phyloP scores from a whole-genome alignment of 2,888 invertebrate genomes.

The Heliconius charithonia region DNA sequence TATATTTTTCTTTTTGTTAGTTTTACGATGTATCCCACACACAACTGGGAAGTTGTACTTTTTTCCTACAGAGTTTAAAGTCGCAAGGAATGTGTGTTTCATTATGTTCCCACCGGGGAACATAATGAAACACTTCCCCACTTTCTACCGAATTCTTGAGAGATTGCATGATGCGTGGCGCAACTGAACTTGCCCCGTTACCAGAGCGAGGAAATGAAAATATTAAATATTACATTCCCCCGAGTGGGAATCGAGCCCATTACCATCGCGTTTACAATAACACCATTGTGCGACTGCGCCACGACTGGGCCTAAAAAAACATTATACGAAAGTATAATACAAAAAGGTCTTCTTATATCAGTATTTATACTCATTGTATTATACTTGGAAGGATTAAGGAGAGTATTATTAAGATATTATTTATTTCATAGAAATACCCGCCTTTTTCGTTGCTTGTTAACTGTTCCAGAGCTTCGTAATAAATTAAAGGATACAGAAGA shows the following conservation, averaged over 20 bases:
- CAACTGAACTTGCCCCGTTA: too few species aligned
- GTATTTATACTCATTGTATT: not conserved
- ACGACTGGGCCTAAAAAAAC: not conserved
- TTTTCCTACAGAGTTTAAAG: too few species aligned
- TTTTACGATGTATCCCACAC: too few species aligned
- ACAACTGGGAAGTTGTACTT: too few species aligned
- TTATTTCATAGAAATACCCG: not conserved
- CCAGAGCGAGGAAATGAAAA: not conserved
- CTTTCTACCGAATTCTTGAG: too few species aligned
- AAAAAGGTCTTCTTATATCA: not conserved
- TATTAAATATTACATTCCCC: not conserved
- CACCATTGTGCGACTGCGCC: not conserved
- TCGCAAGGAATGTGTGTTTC: too few species aligned
- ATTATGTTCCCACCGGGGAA: too few species aligned
- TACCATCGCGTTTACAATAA: not conserved
- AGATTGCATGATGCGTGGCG: too few species aligned
- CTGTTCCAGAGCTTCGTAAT: conserved; percentile 7
- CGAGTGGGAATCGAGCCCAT: too few species aligned
- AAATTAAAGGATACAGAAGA: not conserved
- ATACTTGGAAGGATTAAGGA: not conserved
- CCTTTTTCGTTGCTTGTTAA: not conserved
- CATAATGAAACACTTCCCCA: too few species aligned
- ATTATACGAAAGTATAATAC: not conserved
- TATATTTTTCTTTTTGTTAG: too few species aligned
- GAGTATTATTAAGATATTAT: not conserved